A percentile compares a stretch with the other conserved stretches of the same genome.
phyloP scores from a whole-genome alignment of 2,797 vertebrate species.

The Sylvia borin region DNA sequence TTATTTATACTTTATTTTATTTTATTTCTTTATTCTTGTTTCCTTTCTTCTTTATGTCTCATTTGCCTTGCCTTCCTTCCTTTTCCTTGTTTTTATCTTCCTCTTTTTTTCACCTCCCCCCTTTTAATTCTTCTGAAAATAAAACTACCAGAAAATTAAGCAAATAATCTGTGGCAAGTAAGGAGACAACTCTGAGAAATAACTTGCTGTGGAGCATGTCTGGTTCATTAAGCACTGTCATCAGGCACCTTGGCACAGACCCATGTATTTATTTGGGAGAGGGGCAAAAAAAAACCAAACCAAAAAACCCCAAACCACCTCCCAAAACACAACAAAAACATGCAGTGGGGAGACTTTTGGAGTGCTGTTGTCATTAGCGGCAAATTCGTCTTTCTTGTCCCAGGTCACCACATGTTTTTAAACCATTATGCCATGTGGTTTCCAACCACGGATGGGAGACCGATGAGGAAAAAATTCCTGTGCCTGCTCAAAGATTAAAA shows the following conservation, averaged over 20 bases:
- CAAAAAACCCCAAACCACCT: too few species aligned
- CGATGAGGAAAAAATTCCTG: not conserved
- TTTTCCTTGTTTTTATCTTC: not conserved
- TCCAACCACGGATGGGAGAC: not conserved
- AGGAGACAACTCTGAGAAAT: not conserved
- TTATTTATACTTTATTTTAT: not conserved
- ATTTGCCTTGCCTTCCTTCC: fast-evolving
- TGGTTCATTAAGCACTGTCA: not conserved
- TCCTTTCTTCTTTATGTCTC: not conserved
- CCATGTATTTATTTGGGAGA: not conserved
- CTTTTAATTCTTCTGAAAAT: not conserved
- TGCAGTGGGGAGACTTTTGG: not conserved
- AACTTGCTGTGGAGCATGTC: not conserved
- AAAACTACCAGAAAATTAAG: not conserved
- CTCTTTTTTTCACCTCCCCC: fast-evolving
- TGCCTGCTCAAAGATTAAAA: not conserved
- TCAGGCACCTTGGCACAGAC: not conserved
- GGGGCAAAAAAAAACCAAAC: not conserved
- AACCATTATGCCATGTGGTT: not conserved
- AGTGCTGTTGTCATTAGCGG: not conserved
- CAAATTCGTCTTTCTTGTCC: not conserved
- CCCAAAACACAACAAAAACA: not conserved
- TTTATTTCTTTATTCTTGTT: not conserved
- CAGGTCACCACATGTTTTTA: not conserved
- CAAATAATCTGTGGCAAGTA: not conserved